Conservation (phyloP, 2,113 vertebrate species). For the Alethe castanea region DNA sequence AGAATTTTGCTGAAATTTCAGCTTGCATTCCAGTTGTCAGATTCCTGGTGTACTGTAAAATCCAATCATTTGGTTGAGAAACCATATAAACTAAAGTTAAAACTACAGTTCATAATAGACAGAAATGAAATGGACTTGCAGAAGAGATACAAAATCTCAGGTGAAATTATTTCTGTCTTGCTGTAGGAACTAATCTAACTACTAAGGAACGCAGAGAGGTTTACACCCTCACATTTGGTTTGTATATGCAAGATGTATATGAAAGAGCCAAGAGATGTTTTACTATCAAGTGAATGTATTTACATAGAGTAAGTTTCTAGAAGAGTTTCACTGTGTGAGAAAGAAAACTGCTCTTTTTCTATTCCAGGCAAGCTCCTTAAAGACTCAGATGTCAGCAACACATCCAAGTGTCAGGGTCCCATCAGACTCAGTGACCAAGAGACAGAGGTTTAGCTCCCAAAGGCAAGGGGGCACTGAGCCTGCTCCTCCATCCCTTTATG, state of each 20-base stretch:
- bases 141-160: neutral
- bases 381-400: neutral
- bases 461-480: neutral
- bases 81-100: neutral
- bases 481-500: accelerated
- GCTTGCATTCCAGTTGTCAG: neutral
- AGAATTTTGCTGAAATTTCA: neutral
- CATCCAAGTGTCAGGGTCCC: neutral
- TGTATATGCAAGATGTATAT: neutral
- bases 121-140: neutral
- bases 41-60: neutral
- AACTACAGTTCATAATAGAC: neutral
- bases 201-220: neutral
- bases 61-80: neutral
- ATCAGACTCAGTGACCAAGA: neutral
- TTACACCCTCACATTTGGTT: neutral
- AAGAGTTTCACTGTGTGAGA: neutral
- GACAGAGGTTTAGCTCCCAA: neutral
- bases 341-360: neutral
- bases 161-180: neutral
- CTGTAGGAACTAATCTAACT: neutral
- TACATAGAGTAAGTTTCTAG: neutral
- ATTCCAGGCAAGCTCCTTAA: neutral
- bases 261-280: neutral
- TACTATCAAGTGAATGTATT: neutral